Base-by-base conservation (phyloP, 1,140 invertebrate species). In the Megalonaias nervosa region DNA sequence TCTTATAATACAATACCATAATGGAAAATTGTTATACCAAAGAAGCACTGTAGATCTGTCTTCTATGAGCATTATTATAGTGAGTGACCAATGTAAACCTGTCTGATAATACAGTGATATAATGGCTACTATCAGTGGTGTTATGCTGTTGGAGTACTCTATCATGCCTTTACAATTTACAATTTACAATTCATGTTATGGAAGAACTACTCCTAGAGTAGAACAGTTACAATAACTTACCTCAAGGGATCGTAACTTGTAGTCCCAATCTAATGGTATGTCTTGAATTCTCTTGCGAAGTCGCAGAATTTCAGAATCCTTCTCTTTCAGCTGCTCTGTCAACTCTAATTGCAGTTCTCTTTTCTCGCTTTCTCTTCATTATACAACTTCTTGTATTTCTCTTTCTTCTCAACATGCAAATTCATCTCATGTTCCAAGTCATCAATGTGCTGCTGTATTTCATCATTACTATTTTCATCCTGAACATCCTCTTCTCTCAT, bases 381-480 rank as follows among this genome's bases (percentile, higher is more conserved):
- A 48, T 82, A 81, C 71, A 83, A 38, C 16, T 77, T 73, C 71
- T 86, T 86, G 72, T 84, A 86, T 71, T 80, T 82, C n/a, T 69
- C 48, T 65, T 77, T 77, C 67, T 82, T 82, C 12, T 38, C 23
- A 17, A 69, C 17, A 23, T 75, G 66, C 21, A 21, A 65, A 23
- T 56, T 55, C 21, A 67, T n/a, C 64, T 31, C 12, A 0, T 4
- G 55, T n/a, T 31, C n/a, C 16, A 66, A 5, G 67, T 58, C 55
- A 80, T 19, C 16, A 14, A 26, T 59, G 67, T 21, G 17, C n/a
- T 26, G 26, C 13, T 56, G n/a, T 15, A 26, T 23, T n/a, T 59
- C 31, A 11, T 16, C n/a, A 2, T 13, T 14, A 21, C 12, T 13
- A 1, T 55, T 21, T 38, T 59, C 21, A 26, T 48, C 6, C 9